These are phyloP conservation scores for Protomyctophum bolini DNA, from an alignment of 2,113 vertebrate genomes.

Conservation along the genomic window DNA sequence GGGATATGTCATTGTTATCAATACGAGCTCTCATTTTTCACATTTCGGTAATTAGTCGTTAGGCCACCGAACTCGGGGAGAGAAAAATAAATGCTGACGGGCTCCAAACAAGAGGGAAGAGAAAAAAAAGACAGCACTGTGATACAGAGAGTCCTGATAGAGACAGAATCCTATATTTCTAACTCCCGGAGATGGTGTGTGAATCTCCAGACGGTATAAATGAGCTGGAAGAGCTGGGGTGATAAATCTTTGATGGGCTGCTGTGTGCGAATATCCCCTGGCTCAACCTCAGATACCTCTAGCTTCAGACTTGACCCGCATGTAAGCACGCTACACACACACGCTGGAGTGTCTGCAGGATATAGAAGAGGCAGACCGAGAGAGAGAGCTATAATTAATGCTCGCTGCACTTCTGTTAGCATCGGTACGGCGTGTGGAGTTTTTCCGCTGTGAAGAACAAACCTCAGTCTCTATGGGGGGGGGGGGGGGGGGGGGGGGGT, in stretches of 20 bases:
- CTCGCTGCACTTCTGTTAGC: constrained; percentile 39
- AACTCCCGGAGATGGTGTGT: constrained; percentile 54
- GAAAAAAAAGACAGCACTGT: not conserved
- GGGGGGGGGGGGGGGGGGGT: too few species aligned
- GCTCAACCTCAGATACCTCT: constrained; percentile 49
- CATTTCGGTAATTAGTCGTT: constrained; percentile 42
- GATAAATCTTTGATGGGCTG: constrained; percentile 76
- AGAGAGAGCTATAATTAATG: constrained; percentile 55
- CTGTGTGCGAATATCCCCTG: constrained; percentile 62
- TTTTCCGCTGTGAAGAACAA: constrained; percentile 16
- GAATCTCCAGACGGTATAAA: constrained; percentile 67
- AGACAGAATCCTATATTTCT: constrained; percentile 48
- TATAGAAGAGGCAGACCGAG: constrained; percentile 25
- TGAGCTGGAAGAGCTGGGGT: constrained; percentile 55
- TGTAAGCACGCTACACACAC: constrained; percentile 17
- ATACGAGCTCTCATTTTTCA: constrained; percentile 42
- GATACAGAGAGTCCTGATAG: constrained; percentile 31
- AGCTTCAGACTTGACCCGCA: constrained; percentile 39
- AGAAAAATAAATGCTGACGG: constrained; percentile 38
- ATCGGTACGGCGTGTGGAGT: constrained; percentile 24
- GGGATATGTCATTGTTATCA: constrained; percentile 48
- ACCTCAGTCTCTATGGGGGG: not conserved
- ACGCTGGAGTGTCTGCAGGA: constrained; percentile 36
- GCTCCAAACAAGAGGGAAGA: constrained; percentile 1
- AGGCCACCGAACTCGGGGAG: constrained; percentile 6